These are phyloP conservation scores for Phyllotreta striolata DNA, from an alignment of 2,888 invertebrate species.

Conservation along the genomic window DNA sequence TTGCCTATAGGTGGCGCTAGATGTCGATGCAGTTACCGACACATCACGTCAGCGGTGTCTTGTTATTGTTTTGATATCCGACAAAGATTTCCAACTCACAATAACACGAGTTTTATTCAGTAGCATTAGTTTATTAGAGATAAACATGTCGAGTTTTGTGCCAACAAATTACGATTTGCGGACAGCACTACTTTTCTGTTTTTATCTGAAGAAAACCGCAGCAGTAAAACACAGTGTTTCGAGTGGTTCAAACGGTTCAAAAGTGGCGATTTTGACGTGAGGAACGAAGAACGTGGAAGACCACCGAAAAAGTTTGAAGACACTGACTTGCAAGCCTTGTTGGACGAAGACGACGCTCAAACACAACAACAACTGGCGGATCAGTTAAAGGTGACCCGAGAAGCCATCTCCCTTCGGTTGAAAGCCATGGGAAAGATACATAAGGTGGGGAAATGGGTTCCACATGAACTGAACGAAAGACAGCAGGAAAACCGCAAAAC, in stretches of 20 bases:
- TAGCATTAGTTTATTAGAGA: too few relatives aligned
- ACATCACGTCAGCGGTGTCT: too few relatives aligned
- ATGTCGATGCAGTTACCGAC: too few relatives aligned
- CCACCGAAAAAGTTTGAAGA: neutral
- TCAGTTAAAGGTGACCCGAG: neutral
- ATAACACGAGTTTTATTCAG: too few relatives aligned
- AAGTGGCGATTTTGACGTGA: neutral
- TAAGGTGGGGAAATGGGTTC: neutral
- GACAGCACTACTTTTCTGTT: neutral
- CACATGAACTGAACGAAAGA: neutral
- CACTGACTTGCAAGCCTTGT: neutral
- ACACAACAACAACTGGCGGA: neutral
- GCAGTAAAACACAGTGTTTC: neutral
- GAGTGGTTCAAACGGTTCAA: neutral
- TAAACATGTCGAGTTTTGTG: neutral
- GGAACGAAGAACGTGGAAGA: neutral
- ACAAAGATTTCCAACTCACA: too few relatives aligned
- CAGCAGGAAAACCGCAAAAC: neutral
- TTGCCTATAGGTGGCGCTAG: too few relatives aligned
- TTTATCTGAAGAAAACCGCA: neutral
- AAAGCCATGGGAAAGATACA: neutral
- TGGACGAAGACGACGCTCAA: neutral
- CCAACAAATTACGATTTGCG: neutral
- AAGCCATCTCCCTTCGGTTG: neutral
- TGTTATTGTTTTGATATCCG: too few relatives aligned